These are phyloP conservation scores for Asarcornis scutulata DNA, from an alignment of 2,113 vertebrate genomes.

Conservation along the genomic window DNA sequence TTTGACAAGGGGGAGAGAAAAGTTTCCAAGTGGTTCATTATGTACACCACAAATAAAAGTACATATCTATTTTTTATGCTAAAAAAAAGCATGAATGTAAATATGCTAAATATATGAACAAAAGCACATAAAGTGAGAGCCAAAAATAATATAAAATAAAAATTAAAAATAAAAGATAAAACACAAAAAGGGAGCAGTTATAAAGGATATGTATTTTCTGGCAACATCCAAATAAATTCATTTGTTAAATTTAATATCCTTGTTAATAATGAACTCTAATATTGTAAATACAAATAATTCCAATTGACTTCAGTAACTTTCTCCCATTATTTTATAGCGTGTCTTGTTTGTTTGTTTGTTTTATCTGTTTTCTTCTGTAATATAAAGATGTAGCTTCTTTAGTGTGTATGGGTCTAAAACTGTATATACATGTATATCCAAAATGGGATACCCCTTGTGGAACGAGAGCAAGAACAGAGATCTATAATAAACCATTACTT, in stretches of 20 bases:
- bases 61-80: too few species aligned
- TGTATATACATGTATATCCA: background rate
- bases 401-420: background rate
- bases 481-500: background rate
- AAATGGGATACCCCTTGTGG: background rate
- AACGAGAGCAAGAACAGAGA: background rate
- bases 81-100: background rate
- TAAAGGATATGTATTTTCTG: background rate
- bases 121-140: background rate
- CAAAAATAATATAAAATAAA: background rate
- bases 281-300: background rate
- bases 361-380: background rate
- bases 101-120: background rate
- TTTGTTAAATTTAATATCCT: background rate
- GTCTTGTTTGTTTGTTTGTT: too few species aligned
- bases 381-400: background rate
- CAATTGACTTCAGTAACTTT: background rate
- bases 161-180: background rate
- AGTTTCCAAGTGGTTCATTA: background rate
- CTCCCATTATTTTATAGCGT: background rate
- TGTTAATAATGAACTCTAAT: background rate
- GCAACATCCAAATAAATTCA: background rate
- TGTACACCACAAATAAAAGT: too few species aligned
- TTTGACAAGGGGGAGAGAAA: background rate
- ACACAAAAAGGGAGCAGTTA: background rate